Conservation (phyloP, 2,797 vertebrate genomes). For the Poeciliopsis infans region DNA sequence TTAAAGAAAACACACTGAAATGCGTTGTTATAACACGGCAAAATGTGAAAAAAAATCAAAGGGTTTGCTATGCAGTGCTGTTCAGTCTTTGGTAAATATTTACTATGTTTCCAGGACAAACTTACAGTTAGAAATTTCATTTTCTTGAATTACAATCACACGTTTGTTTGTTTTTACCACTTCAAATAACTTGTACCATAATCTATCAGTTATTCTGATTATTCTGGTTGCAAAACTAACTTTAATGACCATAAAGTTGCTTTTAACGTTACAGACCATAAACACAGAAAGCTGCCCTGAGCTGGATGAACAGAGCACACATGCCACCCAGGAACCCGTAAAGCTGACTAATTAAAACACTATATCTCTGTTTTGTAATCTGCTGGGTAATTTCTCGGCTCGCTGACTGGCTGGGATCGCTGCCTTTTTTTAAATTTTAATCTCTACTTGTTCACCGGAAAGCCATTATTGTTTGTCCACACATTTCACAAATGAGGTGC, state of each 20-base stretch:
- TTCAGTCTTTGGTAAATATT: background rate
- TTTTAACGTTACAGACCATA: background rate
- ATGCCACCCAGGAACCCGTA: background rate
- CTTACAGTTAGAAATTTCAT: too few species aligned
- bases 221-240: background rate
- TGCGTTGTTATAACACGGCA: background rate
- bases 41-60: background rate
- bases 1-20: background rate
- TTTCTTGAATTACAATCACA: background rate
- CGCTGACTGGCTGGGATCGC: background rate
- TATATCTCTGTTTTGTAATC: constrained; percentile 12
- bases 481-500: constrained; percentile 9
- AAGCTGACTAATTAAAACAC: constrained; percentile 12
- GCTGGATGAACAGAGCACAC: background rate
- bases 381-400: constrained; percentile 12
- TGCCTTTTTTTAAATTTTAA: background rate
- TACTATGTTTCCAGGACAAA: background rate
- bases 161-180: background rate
- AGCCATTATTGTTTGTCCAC: constrained; percentile 10
- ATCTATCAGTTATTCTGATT: background rate
- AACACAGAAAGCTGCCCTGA: background rate
- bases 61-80: background rate
- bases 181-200: background rate
- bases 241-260: background rate
- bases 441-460: constrained; percentile 5